These are phyloP conservation scores for Hemiprocne comata DNA, from an alignment of 2,113 vertebrate species.

Conservation along the genomic window DNA sequence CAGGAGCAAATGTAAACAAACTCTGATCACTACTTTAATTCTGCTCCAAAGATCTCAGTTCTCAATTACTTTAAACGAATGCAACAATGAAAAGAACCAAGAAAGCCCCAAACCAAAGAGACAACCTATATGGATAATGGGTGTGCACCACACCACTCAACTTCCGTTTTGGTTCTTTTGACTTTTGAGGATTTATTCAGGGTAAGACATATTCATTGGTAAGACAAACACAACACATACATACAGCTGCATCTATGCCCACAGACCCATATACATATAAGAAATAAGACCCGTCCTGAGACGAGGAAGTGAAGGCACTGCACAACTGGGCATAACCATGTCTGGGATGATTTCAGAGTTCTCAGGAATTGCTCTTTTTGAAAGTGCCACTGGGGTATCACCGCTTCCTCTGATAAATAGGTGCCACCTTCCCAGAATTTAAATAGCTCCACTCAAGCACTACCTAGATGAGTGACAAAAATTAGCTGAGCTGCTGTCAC, in stretches of 20 bases:
- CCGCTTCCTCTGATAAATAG: background rate
- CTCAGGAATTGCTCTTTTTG: background rate
- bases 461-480: slow-evolving; percentile 55
- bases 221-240: background rate
- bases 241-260: background rate
- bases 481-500: slow-evolving; percentile 42
- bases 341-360: background rate
- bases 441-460: slow-evolving; percentile 23
- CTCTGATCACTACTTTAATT: background rate
- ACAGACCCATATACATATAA: background rate
- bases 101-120: background rate
- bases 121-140: background rate
- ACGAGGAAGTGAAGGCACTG: background rate
- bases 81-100: background rate
- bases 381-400: background rate
- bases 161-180: background rate
- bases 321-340: background rate
- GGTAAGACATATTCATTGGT: no score
- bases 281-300: background rate
- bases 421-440: slow-evolving; percentile 13
- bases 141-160: no score
- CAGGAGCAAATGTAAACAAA: background rate
- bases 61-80: background rate
- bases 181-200: background rate
- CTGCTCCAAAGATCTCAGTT: background rate